Evolutionary conservation across 2,888 invertebrate species (phyloP), one percentile per base, ranked within the genome.

Genomic region (Drosophila leonis): DNA sequence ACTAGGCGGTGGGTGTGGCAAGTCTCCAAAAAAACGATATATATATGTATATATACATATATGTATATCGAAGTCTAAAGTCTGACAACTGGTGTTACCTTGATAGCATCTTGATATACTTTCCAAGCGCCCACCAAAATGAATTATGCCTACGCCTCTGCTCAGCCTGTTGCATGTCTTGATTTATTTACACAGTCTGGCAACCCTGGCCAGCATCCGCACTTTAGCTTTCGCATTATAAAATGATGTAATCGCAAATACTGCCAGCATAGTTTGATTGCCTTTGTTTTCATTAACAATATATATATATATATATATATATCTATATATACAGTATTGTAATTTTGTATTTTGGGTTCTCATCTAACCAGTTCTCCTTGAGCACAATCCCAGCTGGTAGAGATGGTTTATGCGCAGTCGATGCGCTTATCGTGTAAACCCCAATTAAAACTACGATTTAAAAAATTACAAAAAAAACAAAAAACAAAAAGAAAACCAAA

Each of bases 1-100:
- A 35, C 55, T 33, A 52, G 49, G 68, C 75, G 72, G 60, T 75
- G 75, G 67, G 63, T 49, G 73, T 56, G 68, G 77, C 52, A 59
- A 42, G 46, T 59, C 55, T 57, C 48, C 27, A 20, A n/a, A 41
- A 41, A 8, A 41, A 41, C 5, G 35, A 13, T 18, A 18, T 29
- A 41, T 15, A 29, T 18, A 55, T 13, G 1, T 20, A 49, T 33
- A 46, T 20, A 33, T 41, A 27, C 42, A 20, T 20, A 20, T 35
- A 39, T 55, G 37, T 6, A 44, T 35, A 35, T 41, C n/a, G n/a
- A 78, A 75, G 78, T 75, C 77, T 71, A 51, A 78, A 75, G 78
- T 75, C 78, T 78, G 78, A 79, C 65, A 66, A 52, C 57, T 63
- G 37, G 29, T 29, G 41, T 51, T 63, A 75, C 24, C 59, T 78